Evolutionary conservation across 2,797 vertebrate genomes (phyloP).

Genomic region (Hypotaenidia okinawae): DNA sequence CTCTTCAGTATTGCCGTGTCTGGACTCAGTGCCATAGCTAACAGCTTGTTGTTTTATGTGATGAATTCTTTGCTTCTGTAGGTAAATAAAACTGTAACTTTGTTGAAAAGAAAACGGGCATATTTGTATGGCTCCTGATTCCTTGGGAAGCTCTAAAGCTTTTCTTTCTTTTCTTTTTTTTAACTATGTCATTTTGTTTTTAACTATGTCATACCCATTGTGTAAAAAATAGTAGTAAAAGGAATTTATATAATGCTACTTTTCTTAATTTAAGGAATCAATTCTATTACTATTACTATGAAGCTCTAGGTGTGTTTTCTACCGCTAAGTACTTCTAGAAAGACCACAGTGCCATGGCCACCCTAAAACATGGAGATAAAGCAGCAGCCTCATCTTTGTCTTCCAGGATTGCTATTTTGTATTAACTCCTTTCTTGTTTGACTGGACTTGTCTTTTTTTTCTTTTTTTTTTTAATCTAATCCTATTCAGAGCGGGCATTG

Average conservation of each 20-base stretch:
- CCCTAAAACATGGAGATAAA: not conserved
- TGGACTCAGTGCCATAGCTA: not conserved
- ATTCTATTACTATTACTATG: not conserved
- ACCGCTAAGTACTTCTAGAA: not conserved
- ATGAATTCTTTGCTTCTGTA: not conserved
- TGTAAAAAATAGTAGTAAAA: not conserved
- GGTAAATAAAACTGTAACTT: not conserved
- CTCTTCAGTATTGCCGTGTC: not conserved
- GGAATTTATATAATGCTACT: not conserved
- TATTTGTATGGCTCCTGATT: not conserved
- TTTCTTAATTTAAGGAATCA: not conserved
- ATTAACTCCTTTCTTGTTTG: not conserved
- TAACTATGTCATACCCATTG: not conserved
- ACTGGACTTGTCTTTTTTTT: not conserved
- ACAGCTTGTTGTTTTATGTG: not conserved
- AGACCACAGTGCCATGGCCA: not conserved
- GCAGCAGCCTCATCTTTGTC: not conserved
- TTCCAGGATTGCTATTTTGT: not conserved
- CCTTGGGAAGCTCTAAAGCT: not conserved
- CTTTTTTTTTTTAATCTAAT: not conserved
- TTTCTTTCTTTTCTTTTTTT: not conserved
- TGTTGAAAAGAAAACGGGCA: not conserved
- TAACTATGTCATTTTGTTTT: not conserved
- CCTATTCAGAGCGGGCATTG: not conserved
- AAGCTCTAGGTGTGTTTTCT: not conserved